phyloP scores from a whole-genome alignment of 2,113 vertebrate species.

The Chrysemys picta region DNA sequence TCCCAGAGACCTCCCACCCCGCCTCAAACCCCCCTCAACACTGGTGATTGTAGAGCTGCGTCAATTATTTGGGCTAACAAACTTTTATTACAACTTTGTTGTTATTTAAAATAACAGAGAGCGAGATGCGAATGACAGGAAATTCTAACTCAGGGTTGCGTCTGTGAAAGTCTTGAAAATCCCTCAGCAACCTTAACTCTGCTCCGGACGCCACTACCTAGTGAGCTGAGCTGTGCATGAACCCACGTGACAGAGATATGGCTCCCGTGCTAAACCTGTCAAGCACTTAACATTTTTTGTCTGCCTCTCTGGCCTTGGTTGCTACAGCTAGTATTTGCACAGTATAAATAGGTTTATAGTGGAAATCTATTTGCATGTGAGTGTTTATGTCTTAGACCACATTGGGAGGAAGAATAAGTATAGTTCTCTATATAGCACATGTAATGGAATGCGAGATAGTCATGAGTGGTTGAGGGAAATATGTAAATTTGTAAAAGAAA shows the following conservation, averaged over 20 bases:
- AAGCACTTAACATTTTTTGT: not conserved
- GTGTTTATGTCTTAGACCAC: not conserved
- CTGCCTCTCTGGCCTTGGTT: accelerated
- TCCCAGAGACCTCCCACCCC: too few species aligned
- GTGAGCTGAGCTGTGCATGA: not conserved
- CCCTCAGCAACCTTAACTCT: too few species aligned
- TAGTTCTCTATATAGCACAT: not conserved
- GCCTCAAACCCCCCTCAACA: accelerated
- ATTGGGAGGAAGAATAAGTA: not conserved
- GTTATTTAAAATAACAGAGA: too few species aligned
- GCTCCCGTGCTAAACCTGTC: accelerated
- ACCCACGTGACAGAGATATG: accelerated
- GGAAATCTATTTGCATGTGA: not conserved
- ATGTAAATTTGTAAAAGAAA: not conserved
- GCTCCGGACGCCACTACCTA: not conserved
- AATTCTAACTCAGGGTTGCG: accelerated
- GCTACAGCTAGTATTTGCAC: not conserved
- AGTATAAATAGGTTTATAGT: not conserved
- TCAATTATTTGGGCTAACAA: not conserved
- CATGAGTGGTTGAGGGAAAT: not conserved
- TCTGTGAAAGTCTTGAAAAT: not conserved
- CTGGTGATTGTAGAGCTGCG: accelerated
- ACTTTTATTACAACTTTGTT: accelerated
- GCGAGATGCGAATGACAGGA: accelerated
- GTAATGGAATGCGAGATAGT: not conserved